A percentile compares a stretch with the other conserved stretches of the same genome.
Evolutionary conservation across 2,888 invertebrate genomes (phyloP).

Genomic region (Hydropsyche betteni): DNA sequence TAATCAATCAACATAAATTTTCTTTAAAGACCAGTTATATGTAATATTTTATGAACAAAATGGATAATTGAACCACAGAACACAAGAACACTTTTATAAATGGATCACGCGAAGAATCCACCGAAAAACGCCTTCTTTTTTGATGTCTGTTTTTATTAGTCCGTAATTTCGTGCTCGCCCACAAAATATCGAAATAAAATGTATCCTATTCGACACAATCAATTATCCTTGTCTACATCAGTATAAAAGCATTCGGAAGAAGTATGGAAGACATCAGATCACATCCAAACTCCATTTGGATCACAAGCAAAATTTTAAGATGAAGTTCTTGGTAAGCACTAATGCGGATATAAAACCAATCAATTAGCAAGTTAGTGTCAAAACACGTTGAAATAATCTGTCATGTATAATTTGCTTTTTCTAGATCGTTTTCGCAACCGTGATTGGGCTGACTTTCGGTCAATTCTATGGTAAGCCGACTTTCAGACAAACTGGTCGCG

Average conservation of each 20-base stretch:
- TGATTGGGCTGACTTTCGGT: slow-evolving; percentile 58
- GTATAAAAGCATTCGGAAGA: slow-evolving; percentile 54
- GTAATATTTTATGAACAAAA: too few species aligned
- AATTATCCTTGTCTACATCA: slow-evolving; percentile 56
- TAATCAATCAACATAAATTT: too few species aligned
- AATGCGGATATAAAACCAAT: background rate
- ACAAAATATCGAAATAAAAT: slow-evolving; percentile 27
- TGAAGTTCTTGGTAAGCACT: slow-evolving; percentile 59
- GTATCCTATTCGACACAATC: slow-evolving; percentile 33
- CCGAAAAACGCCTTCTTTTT: background rate
- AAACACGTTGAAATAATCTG: background rate
- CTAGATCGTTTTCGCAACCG: slow-evolving; percentile 56
- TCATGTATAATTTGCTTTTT: slow-evolving; percentile 24
- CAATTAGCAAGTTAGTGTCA: background rate
- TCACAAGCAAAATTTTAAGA: slow-evolving; percentile 54
- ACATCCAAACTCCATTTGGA: slow-evolving; percentile 54
- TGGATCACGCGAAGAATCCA: too few species aligned
- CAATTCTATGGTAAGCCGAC: slow-evolving; percentile 54
- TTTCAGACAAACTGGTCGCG: slow-evolving; percentile 51
- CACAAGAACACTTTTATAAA: too few species aligned
- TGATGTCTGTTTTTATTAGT: slow-evolving; percentile 18
- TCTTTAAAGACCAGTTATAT: too few species aligned
- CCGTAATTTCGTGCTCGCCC: slow-evolving; percentile 29
- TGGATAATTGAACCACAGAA: too few species aligned
- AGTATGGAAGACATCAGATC: slow-evolving; percentile 57